Conservation (phyloP, 1,140 invertebrate species). For the Drosophila lacteicornis region DNA sequence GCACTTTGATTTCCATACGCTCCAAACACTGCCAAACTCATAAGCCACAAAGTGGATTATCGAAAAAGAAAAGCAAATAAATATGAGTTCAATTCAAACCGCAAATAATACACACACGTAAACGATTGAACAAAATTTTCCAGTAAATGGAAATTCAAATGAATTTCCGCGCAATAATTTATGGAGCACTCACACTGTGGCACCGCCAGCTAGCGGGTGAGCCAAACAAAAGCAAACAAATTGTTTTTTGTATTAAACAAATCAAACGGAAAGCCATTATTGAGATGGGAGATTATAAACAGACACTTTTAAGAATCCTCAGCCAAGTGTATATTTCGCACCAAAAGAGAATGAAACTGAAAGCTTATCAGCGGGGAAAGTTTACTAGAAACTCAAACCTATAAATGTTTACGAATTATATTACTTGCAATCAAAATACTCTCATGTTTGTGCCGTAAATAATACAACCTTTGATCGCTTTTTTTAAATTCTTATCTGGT, state of each 20-base stretch:
- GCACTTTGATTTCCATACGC: neutral
- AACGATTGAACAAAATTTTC: constrained; percentile 27
- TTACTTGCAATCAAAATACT: neutral
- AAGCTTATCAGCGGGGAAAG: constrained; percentile 24
- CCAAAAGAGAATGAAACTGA: neutral
- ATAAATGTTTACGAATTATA: neutral
- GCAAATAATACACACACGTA: constrained; percentile 10
- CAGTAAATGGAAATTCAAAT: constrained; percentile 34
- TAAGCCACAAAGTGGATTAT: constrained; percentile 9
- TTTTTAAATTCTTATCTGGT: neutral
- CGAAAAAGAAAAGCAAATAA: neutral
- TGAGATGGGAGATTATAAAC: constrained; percentile 32
- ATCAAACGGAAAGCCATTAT: constrained; percentile 16
- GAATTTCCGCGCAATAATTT: constrained; percentile 32
- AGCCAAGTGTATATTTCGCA: neutral
- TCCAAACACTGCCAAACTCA: constrained; percentile 4
- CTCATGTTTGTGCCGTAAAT: neutral
- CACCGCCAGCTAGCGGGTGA: constrained; percentile 3
- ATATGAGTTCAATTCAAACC: constrained; percentile 13
- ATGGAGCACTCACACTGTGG: constrained; percentile 29
- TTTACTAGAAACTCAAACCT: neutral
- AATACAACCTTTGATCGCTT: neutral
- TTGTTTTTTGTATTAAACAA: constrained; percentile 33
- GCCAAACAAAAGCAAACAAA: constrained; percentile 29
- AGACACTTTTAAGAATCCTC: constrained; percentile 3